Evolutionary conservation across 2,113 vertebrate species (phyloP).

Genomic region (Andinoacara biseriatus): DNA sequence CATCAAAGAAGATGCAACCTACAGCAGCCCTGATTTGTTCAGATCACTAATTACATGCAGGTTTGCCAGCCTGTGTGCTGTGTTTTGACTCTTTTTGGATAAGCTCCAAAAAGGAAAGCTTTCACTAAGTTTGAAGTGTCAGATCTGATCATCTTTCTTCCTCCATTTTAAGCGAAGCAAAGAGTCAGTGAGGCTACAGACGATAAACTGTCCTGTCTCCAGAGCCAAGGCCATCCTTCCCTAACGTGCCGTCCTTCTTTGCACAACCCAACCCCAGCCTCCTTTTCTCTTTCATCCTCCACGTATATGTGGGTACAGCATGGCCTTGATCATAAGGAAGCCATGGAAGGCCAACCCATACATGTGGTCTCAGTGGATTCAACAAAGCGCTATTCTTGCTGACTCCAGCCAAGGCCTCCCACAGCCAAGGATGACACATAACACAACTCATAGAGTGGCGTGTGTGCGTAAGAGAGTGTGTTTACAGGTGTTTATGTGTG

Average conservation of each 20-base stretch:
- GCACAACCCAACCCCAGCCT: not conserved
- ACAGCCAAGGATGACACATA: slow-evolving; percentile 43
- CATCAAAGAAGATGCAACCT: slow-evolving; percentile 3
- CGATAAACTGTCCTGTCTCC: slow-evolving; percentile 57
- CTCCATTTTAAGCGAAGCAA: slow-evolving; percentile 17
- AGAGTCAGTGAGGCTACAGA: slow-evolving; percentile 27
- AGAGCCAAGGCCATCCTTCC: slow-evolving; percentile 55
- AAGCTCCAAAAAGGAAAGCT: not conserved
- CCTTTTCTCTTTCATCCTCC: slow-evolving; percentile 24
- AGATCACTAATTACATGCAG: slow-evolving; percentile 16
- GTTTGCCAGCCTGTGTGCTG: not conserved
- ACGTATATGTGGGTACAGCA: slow-evolving; percentile 40
- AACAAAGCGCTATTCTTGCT: slow-evolving; percentile 35
- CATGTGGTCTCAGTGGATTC: slow-evolving; percentile 51
- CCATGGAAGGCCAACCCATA: slow-evolving; percentile 46
- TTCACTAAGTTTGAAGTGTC: not conserved
- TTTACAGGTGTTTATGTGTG: slow-evolving; percentile 26
- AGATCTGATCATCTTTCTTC: slow-evolving; percentile 22
- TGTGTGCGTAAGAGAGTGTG: slow-evolving; percentile 22
- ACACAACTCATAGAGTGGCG: slow-evolving; percentile 16
- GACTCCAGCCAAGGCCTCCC: slow-evolving; percentile 56
- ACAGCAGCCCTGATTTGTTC: not conserved
- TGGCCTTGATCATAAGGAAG: slow-evolving; percentile 36
- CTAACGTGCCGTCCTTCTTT: slow-evolving; percentile 12
- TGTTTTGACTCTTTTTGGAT: slow-evolving; percentile 1